Evolutionary conservation across 2,797 vertebrate genomes (phyloP), one percentile per base, ranked within the genome.

Genomic region (Setipinna tenuifilis): DNA sequence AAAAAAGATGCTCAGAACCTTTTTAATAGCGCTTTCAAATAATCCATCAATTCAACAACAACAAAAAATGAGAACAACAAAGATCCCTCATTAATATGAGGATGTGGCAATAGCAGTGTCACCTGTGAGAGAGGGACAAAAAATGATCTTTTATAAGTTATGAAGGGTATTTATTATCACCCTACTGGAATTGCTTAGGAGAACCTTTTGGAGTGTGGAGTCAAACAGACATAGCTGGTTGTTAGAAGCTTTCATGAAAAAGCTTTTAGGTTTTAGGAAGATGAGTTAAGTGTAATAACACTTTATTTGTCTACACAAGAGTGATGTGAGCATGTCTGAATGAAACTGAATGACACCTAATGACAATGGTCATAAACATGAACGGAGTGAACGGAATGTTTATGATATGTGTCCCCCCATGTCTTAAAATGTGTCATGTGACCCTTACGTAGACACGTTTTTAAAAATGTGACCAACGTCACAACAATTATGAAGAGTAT

Each of bases 21-120:
- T 86, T 84, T 84, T 14, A 65, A 85, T 89, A 87, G 86, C 61
- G 59, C 82, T 85, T 44, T 59, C n/a, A 80, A 62, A 82, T 81
- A 87, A 84, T 89, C 75, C 83, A 78, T 82, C 19, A 6, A 85
- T 85, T 83, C 19, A 9, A 75, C 54, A 78, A 14, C 28, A 78
- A 81, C 58, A 75, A 46, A 46, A 83, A 81, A 82, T 5, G 16
- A 7, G 68, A 41, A 28, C 62, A 75, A 75, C 17, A 75, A 68
- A 68, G 31, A 75, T 75, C 0, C 31, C 16, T 75, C 68, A 65
- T 75, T 41, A 75, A 75, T 75, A 75, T 75, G 28, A 17, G 68
- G 35, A 75, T 35, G 68, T 16, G 68, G 31, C 16, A 41, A 75
- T 75, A 25, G 14, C 68, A 75, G 12, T 28, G 3, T 35, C 68